Evolutionary conservation across 2,113 vertebrate species (phyloP).

Genomic region (Thinocorus orbignyianus): DNA sequence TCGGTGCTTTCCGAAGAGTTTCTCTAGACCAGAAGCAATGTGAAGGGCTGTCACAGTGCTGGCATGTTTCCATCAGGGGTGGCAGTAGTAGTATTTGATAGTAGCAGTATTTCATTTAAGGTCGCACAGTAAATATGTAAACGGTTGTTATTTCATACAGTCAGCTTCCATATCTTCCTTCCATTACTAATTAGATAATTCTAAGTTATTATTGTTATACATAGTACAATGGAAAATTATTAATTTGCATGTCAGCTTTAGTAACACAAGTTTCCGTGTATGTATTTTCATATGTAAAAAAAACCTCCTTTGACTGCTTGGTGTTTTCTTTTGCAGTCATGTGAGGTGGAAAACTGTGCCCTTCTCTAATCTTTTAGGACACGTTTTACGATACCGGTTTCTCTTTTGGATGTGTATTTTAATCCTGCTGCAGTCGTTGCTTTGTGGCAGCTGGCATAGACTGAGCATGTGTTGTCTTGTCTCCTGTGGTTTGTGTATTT

Average conservation of each 20-base stretch:
- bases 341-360: not conserved
- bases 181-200: not conserved
- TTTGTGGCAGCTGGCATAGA: not conserved
- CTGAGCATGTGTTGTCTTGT: not conserved
- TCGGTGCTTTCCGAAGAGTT: not conserved
- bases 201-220: not conserved
- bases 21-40: not conserved
- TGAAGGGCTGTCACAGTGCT: not conserved
- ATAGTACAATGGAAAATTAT: not conserved
- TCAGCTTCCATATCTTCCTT: not conserved
- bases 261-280: accelerated
- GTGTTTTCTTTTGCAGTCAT: not conserved
- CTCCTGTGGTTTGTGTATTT: not conserved
- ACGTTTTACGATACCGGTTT: not conserved
- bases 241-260: not conserved
- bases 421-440: not conserved
- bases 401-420: not conserved
- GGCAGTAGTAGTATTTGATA: not conserved
- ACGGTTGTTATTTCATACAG: not conserved
- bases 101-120: not conserved
- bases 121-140: not conserved
- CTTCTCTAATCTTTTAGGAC: not conserved
- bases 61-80: not conserved
- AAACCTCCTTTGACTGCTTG: not conserved
- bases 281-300: not conserved